These are phyloP conservation scores for Australoheros scitulus DNA, from an alignment of 2,113 vertebrate genomes.

Conservation along the genomic window DNA sequence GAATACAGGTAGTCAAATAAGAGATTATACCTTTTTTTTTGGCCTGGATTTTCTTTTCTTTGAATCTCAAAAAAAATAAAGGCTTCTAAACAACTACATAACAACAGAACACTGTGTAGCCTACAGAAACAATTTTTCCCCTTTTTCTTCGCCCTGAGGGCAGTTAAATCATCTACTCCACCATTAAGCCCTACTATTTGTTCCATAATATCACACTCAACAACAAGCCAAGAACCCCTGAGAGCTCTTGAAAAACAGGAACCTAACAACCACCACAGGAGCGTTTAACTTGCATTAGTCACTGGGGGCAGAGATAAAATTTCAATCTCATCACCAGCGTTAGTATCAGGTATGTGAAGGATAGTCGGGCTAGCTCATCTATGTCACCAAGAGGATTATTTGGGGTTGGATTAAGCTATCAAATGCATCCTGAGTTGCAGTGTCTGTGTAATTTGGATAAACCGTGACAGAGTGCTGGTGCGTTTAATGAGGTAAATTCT, in stretches of 20 bases:
- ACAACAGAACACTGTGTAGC: slow-evolving; percentile 42
- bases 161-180: slow-evolving; percentile 71
- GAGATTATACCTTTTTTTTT: not conserved
- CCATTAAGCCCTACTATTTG: slow-evolving; percentile 73
- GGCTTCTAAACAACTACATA: slow-evolving; percentile 42
- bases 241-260: slow-evolving; percentile 72
- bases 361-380: slow-evolving; percentile 1
- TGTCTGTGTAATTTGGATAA: slow-evolving; percentile 9
- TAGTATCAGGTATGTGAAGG: slow-evolving; percentile 39
- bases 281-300: slow-evolving; percentile 68
- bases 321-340: slow-evolving; percentile 48
- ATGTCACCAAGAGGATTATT: slow-evolving; percentile 40
- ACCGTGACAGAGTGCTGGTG: not conserved
- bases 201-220: slow-evolving; percentile 75
- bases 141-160: slow-evolving; percentile 64
- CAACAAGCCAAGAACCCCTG: slow-evolving; percentile 72
- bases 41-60: not conserved
- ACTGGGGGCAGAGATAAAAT: slow-evolving; percentile 60
- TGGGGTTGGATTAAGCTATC: slow-evolving; percentile 13
- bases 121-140: slow-evolving; percentile 55
- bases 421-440: slow-evolving; percentile 15
- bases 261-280: slow-evolving; percentile 74
- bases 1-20: slow-evolving; percentile 33
- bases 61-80: not conserved
- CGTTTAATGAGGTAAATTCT: slow-evolving; percentile 5